Conservation (phyloP, 2,888 invertebrate species). For the Tiphia femorata region DNA sequence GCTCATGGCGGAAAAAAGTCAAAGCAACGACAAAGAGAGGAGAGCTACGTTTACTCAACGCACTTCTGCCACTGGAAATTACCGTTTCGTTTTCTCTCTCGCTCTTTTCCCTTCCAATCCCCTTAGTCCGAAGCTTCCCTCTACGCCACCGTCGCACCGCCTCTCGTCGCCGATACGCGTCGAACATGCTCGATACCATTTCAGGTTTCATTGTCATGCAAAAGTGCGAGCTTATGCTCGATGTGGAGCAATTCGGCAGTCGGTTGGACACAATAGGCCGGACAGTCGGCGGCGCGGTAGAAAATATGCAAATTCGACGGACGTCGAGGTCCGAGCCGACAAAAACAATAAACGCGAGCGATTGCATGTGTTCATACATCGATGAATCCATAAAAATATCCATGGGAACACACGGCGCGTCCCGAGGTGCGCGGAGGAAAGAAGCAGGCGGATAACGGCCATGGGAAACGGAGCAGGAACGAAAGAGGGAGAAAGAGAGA, state of each 20-base stretch:
- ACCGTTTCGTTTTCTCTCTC: too few species aligned
- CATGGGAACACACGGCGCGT: slow-evolving; percentile 37
- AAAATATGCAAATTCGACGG: slow-evolving; percentile 63
- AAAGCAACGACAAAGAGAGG: too few species aligned
- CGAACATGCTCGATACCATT: slow-evolving; percentile 52
- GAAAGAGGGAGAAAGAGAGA: slow-evolving; percentile 13
- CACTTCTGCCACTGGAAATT: too few species aligned
- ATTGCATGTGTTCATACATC: slow-evolving; percentile 65
- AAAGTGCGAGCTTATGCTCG: slow-evolving; percentile 64
- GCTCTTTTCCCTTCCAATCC: too few species aligned
- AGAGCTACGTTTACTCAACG: too few species aligned
- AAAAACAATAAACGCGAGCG: slow-evolving; percentile 65
- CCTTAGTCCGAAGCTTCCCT: too few species aligned
- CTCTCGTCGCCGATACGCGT: slow-evolving; percentile 41
- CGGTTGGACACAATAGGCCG: slow-evolving; percentile 61
- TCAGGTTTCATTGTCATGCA: slow-evolving; percentile 61
- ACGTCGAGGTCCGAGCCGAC: slow-evolving; percentile 50
- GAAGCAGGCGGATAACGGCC: slow-evolving; percentile 13
- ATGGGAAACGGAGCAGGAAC: slow-evolving; percentile 6
- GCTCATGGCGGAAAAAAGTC: too few species aligned
- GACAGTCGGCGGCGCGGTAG: slow-evolving; percentile 47
- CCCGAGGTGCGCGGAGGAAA: background rate
- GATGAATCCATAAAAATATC: slow-evolving; percentile 63
- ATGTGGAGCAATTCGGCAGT: slow-evolving; percentile 62
- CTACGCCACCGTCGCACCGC: slow-evolving; percentile 13